Evolutionary conservation across 2,113 vertebrate genomes (phyloP).

Genomic region (Phaethon lepturus): DNA sequence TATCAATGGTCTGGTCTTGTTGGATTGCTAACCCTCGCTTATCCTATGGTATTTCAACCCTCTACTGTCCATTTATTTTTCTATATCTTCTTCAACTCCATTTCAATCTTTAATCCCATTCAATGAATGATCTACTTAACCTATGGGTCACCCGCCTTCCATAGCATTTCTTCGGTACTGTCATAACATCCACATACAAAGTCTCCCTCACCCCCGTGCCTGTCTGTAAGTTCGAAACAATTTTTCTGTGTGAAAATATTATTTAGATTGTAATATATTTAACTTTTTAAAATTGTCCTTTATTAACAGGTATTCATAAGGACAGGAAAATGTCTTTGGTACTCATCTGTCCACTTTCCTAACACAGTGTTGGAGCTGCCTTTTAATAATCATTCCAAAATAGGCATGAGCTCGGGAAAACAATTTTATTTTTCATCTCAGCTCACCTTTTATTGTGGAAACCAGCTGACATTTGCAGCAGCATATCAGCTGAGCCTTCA

Average conservation of each 20-base stretch:
- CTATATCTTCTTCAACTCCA: background rate
- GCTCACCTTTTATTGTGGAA: background rate
- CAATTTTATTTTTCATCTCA: background rate
- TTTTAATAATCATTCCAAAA: background rate
- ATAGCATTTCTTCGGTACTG: background rate
- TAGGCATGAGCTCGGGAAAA: background rate
- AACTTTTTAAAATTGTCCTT: background rate
- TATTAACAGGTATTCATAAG: background rate
- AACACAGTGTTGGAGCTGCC: background rate
- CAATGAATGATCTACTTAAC: background rate
- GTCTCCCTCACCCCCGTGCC: background rate
- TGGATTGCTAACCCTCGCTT: background rate
- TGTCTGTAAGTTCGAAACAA: background rate
- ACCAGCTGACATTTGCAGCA: background rate
- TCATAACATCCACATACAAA: background rate
- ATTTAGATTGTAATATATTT: background rate
- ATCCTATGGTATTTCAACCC: background rate
- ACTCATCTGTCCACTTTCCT: background rate
- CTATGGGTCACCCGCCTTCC: background rate
- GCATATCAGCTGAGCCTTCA: background rate
- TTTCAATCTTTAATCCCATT: background rate
- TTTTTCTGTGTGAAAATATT: background rate
- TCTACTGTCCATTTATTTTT: background rate
- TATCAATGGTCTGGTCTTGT: background rate
- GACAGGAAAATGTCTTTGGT: background rate